A percentile compares a stretch with the other conserved stretches of the same genome.
Conservation (phyloP, 2,113 vertebrate genomes). For the Cyphomyrus discorhynchus region DNA sequence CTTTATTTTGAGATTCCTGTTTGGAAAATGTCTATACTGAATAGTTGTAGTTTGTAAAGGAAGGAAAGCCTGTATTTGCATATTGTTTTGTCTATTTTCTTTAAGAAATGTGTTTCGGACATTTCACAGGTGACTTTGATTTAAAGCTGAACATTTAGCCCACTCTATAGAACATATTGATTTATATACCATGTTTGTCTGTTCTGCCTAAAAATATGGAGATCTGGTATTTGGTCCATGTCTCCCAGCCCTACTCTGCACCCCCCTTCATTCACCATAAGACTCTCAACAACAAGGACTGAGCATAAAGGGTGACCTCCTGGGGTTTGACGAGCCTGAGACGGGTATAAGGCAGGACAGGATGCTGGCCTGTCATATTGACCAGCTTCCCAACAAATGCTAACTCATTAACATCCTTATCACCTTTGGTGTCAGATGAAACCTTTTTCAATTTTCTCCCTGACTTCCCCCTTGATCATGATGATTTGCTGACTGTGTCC, state of each 20-base stretch:
- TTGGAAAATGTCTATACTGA: background rate
- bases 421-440: background rate
- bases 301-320: background rate
- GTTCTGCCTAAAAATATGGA: background rate
- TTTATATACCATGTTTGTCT: background rate
- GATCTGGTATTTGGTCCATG: background rate
- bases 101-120: background rate
- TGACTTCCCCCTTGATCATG: background rate
- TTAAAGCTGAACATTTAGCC: background rate
- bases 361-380: background rate
- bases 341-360: too few species aligned
- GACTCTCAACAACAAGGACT: background rate
- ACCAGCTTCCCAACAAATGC: background rate
- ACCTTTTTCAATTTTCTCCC: background rate
- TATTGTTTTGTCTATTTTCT: background rate
- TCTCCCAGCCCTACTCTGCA: background rate
- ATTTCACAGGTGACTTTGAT: background rate
- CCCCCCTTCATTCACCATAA: background rate
- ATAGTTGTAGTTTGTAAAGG: background rate
- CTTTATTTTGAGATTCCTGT: background rate
- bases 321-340: background rate
- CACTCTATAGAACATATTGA: background rate
- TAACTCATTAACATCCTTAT: background rate
- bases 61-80: background rate
- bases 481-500: background rate